Conservation (phyloP, 2,797 vertebrate species). For the Phaenicophaeus curvirostris region DNA sequence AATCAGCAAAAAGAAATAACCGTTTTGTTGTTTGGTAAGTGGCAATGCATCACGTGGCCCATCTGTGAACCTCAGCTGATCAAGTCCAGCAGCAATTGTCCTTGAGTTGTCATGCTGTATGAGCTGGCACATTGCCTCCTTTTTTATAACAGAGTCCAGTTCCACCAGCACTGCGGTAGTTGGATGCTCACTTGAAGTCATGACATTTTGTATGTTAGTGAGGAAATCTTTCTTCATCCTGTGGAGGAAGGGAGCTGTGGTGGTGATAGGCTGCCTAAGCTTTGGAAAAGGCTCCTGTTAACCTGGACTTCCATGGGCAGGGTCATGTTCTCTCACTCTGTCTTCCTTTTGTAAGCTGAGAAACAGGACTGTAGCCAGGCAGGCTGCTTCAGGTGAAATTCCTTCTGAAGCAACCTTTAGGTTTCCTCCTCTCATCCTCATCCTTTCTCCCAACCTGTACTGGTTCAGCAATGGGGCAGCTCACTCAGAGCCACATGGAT, state of each 20-base stretch:
- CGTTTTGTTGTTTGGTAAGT: not conserved
- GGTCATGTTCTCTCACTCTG: not conserved
- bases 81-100: slow-evolving; percentile 20
- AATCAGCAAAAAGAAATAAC: not conserved
- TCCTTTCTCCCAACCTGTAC: not conserved
- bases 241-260: not conserved
- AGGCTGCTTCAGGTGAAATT: not conserved
- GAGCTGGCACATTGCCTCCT: slow-evolving; percentile 20
- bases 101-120: slow-evolving; percentile 22
- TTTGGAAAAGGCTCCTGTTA: not conserved
- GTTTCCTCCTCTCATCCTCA: not conserved
- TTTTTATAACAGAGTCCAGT: not conserved
- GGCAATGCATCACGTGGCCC: not conserved
- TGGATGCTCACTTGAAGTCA: not conserved
- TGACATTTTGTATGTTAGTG: not conserved
- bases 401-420: not conserved
- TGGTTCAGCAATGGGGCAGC: not conserved
- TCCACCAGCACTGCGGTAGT: not conserved
- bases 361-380: not conserved
- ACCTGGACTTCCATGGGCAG: not conserved
- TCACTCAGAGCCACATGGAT: not conserved
- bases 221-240: not conserved
- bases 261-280: not conserved
- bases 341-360: not conserved
- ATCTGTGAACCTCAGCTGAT: slow-evolving; percentile 23